Conservation (phyloP, 1,140 invertebrate species). For the Leptestheria dahalacensis region DNA sequence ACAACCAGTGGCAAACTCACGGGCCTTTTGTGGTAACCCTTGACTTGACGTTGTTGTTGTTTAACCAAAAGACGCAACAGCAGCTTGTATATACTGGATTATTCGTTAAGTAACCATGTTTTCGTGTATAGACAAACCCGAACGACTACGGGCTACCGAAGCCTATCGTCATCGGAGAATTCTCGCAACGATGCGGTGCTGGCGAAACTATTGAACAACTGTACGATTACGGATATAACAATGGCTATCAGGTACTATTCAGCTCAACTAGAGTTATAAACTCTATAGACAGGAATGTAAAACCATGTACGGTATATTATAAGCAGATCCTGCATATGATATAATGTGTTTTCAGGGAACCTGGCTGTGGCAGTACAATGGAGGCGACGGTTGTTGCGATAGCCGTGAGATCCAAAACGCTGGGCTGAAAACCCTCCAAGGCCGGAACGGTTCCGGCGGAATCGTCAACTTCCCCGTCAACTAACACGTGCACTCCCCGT, state of each 20-base stretch:
- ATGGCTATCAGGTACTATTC: slow-evolving; percentile 24
- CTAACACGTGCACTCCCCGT: no score
- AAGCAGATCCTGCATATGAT: background rate
- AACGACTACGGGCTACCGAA: slow-evolving; percentile 24
- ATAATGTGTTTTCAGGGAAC: slow-evolving; percentile 19
- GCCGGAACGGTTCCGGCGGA: background rate
- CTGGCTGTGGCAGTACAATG: slow-evolving; percentile 27
- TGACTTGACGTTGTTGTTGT: background rate
- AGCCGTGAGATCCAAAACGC: slow-evolving; percentile 20
- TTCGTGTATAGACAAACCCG: slow-evolving; percentile 1
- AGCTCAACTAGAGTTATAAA: no score
- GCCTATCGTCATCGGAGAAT: slow-evolving; percentile 31
- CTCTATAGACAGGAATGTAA: no score
- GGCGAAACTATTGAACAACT: slow-evolving; percentile 23
- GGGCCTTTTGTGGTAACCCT: slow-evolving; percentile 25
- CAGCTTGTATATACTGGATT: background rate
- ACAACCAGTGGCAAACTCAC: slow-evolving; percentile 23
- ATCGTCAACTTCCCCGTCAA: slow-evolving; percentile 3
- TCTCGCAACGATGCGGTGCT: slow-evolving; percentile 21
- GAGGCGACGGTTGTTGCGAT: slow-evolving; percentile 24
- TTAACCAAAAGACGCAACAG: background rate
- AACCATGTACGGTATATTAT: background rate
- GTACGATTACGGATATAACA: slow-evolving; percentile 25
- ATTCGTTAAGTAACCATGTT: background rate
- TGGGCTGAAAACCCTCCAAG: slow-evolving; percentile 20